Conservation (phyloP, 2,113 vertebrate genomes). For the Onychostoma macrolepis region DNA sequence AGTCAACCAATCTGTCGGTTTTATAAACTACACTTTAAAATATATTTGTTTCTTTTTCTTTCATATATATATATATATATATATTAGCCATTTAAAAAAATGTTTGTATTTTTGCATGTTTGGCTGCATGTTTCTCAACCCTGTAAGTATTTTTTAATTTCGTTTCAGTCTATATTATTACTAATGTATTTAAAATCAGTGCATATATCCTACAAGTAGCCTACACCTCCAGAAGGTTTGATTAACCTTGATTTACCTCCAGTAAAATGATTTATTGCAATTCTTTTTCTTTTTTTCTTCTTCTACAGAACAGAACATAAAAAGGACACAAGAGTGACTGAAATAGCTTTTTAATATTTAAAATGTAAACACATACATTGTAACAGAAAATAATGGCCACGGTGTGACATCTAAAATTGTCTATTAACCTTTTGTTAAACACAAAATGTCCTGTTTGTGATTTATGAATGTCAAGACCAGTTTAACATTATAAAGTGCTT, state of each 20-base stretch:
- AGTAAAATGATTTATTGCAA: neutral
- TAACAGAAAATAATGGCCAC: conserved; percentile 77
- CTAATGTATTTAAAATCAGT: too few relatives aligned
- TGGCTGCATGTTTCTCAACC: neutral
- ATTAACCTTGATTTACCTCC: too few relatives aligned
- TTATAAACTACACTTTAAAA: too few relatives aligned
- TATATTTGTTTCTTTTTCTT: too few relatives aligned
- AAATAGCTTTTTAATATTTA: conserved; percentile 78
- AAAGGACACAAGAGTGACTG: conserved; percentile 71
- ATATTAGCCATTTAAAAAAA: too few relatives aligned
- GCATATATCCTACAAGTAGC: too few relatives aligned
- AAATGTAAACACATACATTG: conserved; percentile 80
- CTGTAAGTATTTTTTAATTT: too few relatives aligned
- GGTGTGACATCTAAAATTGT: conserved; percentile 78
- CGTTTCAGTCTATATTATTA: too few relatives aligned
- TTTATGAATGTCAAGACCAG: conserved; percentile 70
- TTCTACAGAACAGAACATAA: neutral
- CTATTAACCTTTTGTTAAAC: conserved; percentile 56
- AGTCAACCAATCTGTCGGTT: too few relatives aligned
- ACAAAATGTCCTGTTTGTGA: conserved; percentile 36
- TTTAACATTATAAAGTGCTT: conserved; percentile 87
- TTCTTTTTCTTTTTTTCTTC: neutral
- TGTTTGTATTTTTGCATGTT: neutral
- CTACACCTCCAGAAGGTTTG: too few relatives aligned
- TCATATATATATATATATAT: too few relatives aligned